Evolutionary conservation across 2,797 vertebrate species (phyloP).

Genomic region (Sebastes umbrosus): DNA sequence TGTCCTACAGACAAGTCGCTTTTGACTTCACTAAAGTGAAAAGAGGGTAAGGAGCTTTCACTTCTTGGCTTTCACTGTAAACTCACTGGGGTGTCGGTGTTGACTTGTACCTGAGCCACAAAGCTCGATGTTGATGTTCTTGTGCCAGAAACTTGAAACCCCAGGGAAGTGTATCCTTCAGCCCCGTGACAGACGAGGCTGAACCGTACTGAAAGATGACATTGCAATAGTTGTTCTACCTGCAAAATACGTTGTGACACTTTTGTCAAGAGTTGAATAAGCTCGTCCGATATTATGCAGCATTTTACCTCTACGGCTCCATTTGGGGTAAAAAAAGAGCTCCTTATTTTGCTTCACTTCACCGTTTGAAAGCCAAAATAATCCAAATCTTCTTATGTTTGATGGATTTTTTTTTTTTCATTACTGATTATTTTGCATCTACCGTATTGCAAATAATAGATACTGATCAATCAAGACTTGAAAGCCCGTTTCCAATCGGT

Average conservation of each 20-base stretch:
- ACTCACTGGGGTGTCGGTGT: background rate
- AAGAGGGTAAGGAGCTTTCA: slow-evolving; percentile 87
- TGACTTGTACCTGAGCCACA: background rate
- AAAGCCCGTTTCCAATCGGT: background rate
- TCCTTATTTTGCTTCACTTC: background rate
- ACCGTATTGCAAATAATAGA: background rate
- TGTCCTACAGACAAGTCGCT: slow-evolving; percentile 96
- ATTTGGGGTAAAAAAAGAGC: background rate
- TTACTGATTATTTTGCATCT: background rate
- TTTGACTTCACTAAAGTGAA: slow-evolving; percentile 99
- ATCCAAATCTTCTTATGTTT: background rate
- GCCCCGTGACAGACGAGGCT: background rate
- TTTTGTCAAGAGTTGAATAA: slow-evolving; percentile 5
- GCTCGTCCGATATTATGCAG: background rate
- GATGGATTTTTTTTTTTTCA: background rate
- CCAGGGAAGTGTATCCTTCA: background rate
- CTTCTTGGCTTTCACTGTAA: background rate
- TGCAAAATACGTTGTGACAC: background rate
- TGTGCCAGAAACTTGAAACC: background rate
- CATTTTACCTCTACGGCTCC: background rate
- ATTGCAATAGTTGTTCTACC: background rate
- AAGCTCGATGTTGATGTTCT: background rate
- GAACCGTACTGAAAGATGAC: background rate
- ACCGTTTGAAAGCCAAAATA: background rate
- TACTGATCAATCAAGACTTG: background rate